Evolutionary conservation across 2,888 invertebrate genomes (phyloP).

Genomic region (Hypolimnas misippus): DNA sequence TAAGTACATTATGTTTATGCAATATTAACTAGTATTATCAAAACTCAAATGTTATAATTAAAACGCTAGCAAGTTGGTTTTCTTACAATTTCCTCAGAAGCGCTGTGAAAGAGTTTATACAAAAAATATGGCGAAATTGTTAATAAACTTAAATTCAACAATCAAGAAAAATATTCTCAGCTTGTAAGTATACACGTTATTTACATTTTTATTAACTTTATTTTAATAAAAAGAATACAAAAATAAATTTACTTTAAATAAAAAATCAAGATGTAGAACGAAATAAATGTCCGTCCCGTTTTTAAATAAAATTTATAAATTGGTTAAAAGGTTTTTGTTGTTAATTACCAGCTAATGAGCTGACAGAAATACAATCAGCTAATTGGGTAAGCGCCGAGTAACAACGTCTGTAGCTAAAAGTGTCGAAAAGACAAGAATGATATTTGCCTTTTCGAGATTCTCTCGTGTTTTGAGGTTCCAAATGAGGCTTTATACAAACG

Average conservation of each 20-base stretch:
- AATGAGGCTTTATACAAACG: background rate
- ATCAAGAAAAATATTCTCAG: too few relatives aligned
- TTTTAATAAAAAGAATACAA: too few relatives aligned
- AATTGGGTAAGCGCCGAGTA: background rate
- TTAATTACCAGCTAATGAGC: background rate
- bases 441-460: background rate
- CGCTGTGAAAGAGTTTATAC: too few relatives aligned
- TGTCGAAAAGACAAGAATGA: background rate
- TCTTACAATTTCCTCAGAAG: too few relatives aligned
- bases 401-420: background rate
- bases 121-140: too few relatives aligned
- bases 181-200: too few relatives aligned
- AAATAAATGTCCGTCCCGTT: background rate
- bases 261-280: background rate
- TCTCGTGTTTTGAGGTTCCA: background rate
- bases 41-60: too few relatives aligned
- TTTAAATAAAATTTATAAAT: background rate
- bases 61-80: too few relatives aligned
- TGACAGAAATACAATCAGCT: slow-evolving; percentile 1
- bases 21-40: too few relatives aligned
- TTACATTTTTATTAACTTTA: too few relatives aligned
- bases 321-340: background rate
- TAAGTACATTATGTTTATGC: too few relatives aligned
- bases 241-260: background rate
- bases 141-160: too few relatives aligned